phyloP scores from a whole-genome alignment of 2,797 vertebrate genomes.

The Chiroxiphia lanceolata region DNA sequence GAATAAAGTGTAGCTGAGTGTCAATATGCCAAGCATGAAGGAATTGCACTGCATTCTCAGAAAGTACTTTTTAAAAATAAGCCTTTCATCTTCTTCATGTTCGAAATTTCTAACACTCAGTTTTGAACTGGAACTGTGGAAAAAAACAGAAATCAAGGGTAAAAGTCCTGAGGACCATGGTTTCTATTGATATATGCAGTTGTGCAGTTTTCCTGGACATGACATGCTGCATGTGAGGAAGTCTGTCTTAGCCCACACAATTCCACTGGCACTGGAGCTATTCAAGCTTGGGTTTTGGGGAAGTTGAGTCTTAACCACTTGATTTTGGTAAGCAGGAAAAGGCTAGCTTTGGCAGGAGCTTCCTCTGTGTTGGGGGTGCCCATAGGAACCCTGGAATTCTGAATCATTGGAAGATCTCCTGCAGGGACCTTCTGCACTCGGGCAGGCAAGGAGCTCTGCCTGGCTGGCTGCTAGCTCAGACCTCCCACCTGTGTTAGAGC shows the following conservation, averaged over 20 bases:
- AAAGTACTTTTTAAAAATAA: background rate
- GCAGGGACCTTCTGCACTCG: background rate
- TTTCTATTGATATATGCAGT: background rate
- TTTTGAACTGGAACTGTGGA: background rate
- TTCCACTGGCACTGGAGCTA: background rate
- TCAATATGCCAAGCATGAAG: background rate
- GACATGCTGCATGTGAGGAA: background rate
- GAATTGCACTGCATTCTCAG: background rate
- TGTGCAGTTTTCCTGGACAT: background rate
- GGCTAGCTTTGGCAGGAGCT: background rate
- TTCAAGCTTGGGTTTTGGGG: background rate
- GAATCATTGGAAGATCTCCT: background rate
- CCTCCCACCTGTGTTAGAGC: background rate
- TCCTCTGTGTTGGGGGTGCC: background rate
- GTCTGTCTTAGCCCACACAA: background rate
- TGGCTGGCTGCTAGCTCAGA: background rate
- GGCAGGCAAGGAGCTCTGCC: background rate
- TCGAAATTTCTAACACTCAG: background rate
- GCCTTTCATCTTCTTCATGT: background rate
- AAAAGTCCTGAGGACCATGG: background rate
- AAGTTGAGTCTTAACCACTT: background rate
- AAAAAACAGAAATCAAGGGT: background rate
- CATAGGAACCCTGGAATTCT: background rate
- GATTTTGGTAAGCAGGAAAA: background rate
- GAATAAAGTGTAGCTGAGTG: background rate